Evolutionary conservation across 2,888 invertebrate genomes (phyloP).

Genomic region (Thera britannica): DNA sequence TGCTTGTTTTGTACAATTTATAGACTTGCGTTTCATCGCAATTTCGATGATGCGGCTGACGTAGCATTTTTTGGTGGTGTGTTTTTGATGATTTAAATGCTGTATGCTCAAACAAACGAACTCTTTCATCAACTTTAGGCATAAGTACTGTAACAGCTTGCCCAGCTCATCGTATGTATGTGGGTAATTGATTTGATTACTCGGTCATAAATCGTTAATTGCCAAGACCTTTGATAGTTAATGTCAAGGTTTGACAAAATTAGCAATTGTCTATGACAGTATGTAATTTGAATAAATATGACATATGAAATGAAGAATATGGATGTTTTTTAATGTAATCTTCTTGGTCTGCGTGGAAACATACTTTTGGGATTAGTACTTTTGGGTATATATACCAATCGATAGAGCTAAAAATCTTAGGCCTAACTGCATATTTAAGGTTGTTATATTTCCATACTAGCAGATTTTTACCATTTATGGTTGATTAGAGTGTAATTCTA

Average conservation of each 20-base stretch:
- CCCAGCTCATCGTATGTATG: slow-evolving; percentile 31
- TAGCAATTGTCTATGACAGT: slow-evolving; percentile 47
- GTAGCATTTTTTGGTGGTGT: too few relatives aligned
- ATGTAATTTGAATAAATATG: slow-evolving; percentile 36
- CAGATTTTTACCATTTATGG: too few relatives aligned
- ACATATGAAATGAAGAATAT: slow-evolving; percentile 1
- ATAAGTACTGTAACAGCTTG: slow-evolving; percentile 17
- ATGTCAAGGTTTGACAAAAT: slow-evolving; percentile 53
- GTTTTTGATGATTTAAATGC: background rate
- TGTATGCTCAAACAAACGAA: background rate
- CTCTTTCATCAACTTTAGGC: background rate
- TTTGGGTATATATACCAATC: too few relatives aligned
- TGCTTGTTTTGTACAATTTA: too few relatives aligned
- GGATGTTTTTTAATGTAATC: slow-evolving; percentile 12
- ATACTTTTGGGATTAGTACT: background rate
- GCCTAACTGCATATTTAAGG: too few relatives aligned
- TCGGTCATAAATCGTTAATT: slow-evolving; percentile 48
- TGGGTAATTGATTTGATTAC: slow-evolving; percentile 39
- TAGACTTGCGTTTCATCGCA: too few relatives aligned
- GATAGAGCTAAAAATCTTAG: too few relatives aligned
- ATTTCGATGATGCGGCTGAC: too few relatives aligned
- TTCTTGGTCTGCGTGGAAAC: slow-evolving; percentile 10
- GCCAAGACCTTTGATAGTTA: slow-evolving; percentile 51
- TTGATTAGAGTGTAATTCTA: too few relatives aligned
- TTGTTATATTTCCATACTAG: too few relatives aligned